Percentiles rank a stretch among this genome's conserved stretches.
Conservation (phyloP, 2,113 vertebrate genomes). For the Isurus oxyrinchus region DNA sequence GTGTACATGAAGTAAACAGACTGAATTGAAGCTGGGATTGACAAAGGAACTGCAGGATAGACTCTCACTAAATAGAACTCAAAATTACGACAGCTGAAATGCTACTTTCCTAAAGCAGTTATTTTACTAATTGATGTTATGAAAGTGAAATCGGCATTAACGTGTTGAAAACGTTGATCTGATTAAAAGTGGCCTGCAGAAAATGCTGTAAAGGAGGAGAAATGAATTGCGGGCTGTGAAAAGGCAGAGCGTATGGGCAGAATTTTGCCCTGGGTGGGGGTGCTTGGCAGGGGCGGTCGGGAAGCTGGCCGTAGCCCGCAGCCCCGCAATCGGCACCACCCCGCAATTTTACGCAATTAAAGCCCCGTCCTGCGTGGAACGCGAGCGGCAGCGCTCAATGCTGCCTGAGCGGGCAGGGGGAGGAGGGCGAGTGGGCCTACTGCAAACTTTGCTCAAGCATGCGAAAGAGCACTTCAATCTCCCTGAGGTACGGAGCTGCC, state of each 20-base stretch:
- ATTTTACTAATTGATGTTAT: not conserved
- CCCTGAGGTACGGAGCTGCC: too few relatives aligned
- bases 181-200: not conserved
- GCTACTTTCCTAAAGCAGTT: not conserved
- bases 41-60: not conserved
- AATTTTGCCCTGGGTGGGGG: too few relatives aligned
- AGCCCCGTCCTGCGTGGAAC: too few relatives aligned
- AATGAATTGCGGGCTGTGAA: not conserved
- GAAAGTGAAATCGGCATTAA: constrained; percentile 3
- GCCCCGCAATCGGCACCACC: too few relatives aligned
- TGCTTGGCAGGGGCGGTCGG: too few relatives aligned
- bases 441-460: too few relatives aligned
- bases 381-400: too few relatives aligned
- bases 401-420: too few relatives aligned
- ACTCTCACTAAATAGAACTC: not conserved
- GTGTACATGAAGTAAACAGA: constrained; percentile 25
- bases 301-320: too few relatives aligned
- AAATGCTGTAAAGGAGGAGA: not conserved
- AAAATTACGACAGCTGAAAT: not conserved
- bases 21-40: constrained; percentile 17
- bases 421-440: too few relatives aligned
- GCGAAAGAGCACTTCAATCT: too few relatives aligned
- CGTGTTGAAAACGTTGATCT: not conserved
- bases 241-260: not conserved
- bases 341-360: too few relatives aligned